Evolutionary conservation across 2,888 invertebrate genomes (phyloP).

Genomic region (Metalampra italica): DNA sequence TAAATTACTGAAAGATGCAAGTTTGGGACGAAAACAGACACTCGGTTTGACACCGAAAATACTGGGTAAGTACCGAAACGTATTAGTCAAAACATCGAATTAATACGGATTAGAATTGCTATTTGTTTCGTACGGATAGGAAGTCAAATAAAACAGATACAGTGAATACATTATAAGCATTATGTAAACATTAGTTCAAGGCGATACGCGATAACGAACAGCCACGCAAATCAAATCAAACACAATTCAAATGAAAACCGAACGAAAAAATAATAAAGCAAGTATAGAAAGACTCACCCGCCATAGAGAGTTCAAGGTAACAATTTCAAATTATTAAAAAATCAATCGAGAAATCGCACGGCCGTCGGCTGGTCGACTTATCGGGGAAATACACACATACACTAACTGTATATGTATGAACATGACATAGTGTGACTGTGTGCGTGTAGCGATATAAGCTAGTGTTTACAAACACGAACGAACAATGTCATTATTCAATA

Average conservation of each 20-base stretch:
- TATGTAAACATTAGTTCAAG: constrained; percentile 37
- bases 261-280: constrained; percentile 5
- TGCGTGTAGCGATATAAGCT: constrained; percentile 31
- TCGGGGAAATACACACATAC: constrained; percentile 58
- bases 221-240: not conserved
- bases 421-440: constrained; percentile 19
- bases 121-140: not conserved
- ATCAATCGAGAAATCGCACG: constrained; percentile 68
- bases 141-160: not conserved
- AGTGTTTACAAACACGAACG: constrained; percentile 61
- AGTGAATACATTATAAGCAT: constrained; percentile 2
- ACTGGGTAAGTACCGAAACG: too few relatives aligned
- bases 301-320: constrained; percentile 69
- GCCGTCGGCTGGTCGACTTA: constrained; percentile 44
- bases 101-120: not conserved
- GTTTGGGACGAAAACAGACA: too few relatives aligned
- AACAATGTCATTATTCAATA: constrained; percentile 67
- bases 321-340: constrained; percentile 51
- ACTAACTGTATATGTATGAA: constrained; percentile 25
- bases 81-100: not conserved
- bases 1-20: too few relatives aligned
- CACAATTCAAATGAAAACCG: not conserved
- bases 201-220: constrained; percentile 32
- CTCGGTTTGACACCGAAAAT: too few relatives aligned
- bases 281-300: constrained; percentile 54